Conservation (phyloP, 2,888 invertebrate species). For the Diaphora mendica region DNA sequence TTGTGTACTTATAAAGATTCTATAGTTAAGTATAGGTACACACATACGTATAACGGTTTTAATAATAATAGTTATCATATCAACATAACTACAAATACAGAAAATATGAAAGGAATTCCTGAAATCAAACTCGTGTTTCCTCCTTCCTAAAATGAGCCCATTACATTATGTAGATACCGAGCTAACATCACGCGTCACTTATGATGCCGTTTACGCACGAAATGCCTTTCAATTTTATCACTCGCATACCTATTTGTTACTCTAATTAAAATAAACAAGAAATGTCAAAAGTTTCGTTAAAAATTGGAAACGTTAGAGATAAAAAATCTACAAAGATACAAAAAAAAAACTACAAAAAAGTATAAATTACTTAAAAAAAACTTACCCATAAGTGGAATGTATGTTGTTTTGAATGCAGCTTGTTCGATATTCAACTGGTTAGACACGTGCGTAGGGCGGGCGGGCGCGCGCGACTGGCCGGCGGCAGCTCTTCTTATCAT, state of each 20-base stretch:
- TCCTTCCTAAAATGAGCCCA: constrained; percentile 50
- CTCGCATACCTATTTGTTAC: not conserved
- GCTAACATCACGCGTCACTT: constrained; percentile 51
- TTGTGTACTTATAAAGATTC: constrained; percentile 40
- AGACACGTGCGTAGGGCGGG: constrained; percentile 77
- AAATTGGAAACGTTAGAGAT: not conserved
- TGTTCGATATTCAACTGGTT: constrained; percentile 40
- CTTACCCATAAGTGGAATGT: constrained; percentile 54
- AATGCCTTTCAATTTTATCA: constrained; percentile 27
- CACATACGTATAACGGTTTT: not conserved
- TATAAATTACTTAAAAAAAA: constrained; percentile 18
- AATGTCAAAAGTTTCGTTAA: not conserved
- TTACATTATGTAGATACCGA: constrained; percentile 69
- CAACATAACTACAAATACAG: not conserved
- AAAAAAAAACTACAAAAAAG: not conserved
- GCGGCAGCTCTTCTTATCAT: constrained; percentile 76
- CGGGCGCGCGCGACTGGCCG: constrained; percentile 78
- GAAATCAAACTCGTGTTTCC: constrained; percentile 22
- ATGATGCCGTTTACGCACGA: constrained; percentile 51
- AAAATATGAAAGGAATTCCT: constrained; percentile 14
- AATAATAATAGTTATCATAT: not conserved
- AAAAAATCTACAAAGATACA: not conserved
- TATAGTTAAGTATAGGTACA: not conserved
- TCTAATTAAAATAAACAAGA: not conserved
- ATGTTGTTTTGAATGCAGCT: constrained; percentile 35